phyloP scores from a whole-genome alignment of 2,888 invertebrate genomes.

The Epistrophe eligans region DNA sequence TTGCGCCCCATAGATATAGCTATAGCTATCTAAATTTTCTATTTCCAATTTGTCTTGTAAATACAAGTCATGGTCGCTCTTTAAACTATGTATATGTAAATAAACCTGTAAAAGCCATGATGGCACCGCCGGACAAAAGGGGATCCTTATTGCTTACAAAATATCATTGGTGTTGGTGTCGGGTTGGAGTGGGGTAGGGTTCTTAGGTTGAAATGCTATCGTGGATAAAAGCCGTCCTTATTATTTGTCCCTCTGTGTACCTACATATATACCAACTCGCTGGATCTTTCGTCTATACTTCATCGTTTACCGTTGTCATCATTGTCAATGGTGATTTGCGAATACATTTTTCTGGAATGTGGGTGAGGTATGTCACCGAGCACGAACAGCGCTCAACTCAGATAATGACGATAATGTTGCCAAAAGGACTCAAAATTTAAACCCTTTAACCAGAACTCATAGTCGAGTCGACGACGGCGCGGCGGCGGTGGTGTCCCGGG shows the following conservation, averaged over 20 bases:
- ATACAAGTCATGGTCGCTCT: conserved; percentile 28
- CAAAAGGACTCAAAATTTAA: conserved; percentile 32
- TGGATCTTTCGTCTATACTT: conserved; percentile 1
- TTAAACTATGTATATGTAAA: conserved; percentile 15
- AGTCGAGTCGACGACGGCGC: neutral
- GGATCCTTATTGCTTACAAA: conserved; percentile 45
- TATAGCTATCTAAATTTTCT: neutral
- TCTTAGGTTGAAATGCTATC: neutral
- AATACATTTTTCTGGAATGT: conserved; percentile 6
- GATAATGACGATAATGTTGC: conserved; percentile 44
- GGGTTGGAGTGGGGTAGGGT: neutral
- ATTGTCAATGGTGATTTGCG: conserved; percentile 17
- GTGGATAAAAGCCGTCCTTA: conserved; percentile 12
- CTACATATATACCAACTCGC: no score
- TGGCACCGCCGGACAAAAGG: conserved; percentile 15
- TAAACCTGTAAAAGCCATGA: conserved; percentile 18
- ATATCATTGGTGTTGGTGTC: conserved; percentile 17
- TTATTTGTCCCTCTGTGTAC: neutral
- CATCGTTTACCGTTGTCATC: conserved; percentile 1
- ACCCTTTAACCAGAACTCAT: conserved; percentile 31
- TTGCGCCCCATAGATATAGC: neutral
- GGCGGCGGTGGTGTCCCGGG: neutral
- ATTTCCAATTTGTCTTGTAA: conserved; percentile 33
- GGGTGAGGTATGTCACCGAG: conserved; percentile 6
- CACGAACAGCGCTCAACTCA: neutral